Conservation (phyloP, 1,140 invertebrate species). For the Drosophila pseudoobscura region DNA sequence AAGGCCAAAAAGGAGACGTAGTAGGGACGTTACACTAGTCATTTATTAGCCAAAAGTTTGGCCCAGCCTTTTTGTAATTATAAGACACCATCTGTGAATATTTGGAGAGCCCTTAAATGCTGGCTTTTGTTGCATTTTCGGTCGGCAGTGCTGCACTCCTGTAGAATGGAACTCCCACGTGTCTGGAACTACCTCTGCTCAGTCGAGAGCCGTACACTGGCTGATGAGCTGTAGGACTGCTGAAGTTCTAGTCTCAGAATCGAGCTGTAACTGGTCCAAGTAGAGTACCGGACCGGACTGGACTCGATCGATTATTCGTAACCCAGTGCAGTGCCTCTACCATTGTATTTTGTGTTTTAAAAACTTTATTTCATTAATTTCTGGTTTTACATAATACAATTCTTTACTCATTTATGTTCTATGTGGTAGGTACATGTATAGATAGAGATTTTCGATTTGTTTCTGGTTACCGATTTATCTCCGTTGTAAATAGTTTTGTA, state of each 20-base stretch:
- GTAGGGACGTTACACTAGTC: too few relatives aligned
- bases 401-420: constrained; percentile 28
- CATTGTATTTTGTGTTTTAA: constrained; percentile 50
- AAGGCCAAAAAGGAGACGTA: constrained; percentile 30
- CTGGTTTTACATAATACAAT: constrained; percentile 69
- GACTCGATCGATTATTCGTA: too few relatives aligned
- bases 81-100: neutral
- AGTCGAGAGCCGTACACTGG: too few relatives aligned
- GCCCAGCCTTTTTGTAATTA: too few relatives aligned
- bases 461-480: constrained; percentile 36
- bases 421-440: constrained; percentile 62
- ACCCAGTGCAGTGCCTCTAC: neutral
- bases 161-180: too few relatives aligned
- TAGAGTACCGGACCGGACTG: too few relatives aligned
- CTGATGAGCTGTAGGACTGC: too few relatives aligned
- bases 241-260: too few relatives aligned
- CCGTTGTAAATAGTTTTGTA: constrained; percentile 53
- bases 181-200: too few relatives aligned
- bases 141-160: neutral
- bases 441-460: constrained; percentile 55
- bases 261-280: too few relatives aligned
- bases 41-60: neutral
- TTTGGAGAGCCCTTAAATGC: too few relatives aligned
- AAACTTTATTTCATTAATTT: constrained; percentile 69
- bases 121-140: neutral